Evolutionary conservation across 2,888 invertebrate genomes (phyloP).

Genomic region (Chydorus sphaericus): DNA sequence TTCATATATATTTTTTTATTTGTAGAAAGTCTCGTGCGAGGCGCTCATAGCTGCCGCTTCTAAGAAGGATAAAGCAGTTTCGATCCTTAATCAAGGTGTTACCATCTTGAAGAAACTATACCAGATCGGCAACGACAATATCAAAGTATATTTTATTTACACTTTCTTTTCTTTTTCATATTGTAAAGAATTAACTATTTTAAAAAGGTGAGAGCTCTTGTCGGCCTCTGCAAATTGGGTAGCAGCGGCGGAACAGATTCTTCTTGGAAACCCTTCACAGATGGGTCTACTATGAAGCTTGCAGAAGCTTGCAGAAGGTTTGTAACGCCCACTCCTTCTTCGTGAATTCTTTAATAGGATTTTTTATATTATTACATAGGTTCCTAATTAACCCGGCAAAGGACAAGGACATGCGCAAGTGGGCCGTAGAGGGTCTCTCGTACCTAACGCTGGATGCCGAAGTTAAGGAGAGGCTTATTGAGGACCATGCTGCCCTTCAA

Average conservation of each 20-base stretch:
- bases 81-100: conserved; percentile 74
- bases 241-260: conserved; percentile 90
- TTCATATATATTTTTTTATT: conserved; percentile 3
- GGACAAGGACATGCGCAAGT: conserved; percentile 75
- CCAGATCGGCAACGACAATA: conserved; percentile 72
- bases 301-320: conserved; percentile 81
- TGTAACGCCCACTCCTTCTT: conserved; percentile 11
- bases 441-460: conserved; percentile 95
- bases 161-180: not conserved
- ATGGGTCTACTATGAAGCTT: conserved; percentile 80
- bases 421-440: conserved; percentile 94
- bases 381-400: conserved; percentile 77
- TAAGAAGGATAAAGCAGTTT: conserved; percentile 89
- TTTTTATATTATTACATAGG: conserved; percentile 22
- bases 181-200: not conserved
- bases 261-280: conserved; percentile 84
- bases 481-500: conserved; percentile 63
- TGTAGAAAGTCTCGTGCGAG: not conserved
- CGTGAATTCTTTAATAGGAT: not conserved
- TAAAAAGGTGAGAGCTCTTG: conserved; percentile 50
- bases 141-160: too few species aligned
- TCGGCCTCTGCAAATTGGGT: conserved; percentile 91
- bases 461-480: conserved; percentile 89
- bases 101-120: conserved; percentile 88
- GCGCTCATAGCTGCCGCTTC: conserved; percentile 90